Evolutionary conservation across 2,797 vertebrate genomes (phyloP).

Genomic region (Mormyrops attenuatus): DNA sequence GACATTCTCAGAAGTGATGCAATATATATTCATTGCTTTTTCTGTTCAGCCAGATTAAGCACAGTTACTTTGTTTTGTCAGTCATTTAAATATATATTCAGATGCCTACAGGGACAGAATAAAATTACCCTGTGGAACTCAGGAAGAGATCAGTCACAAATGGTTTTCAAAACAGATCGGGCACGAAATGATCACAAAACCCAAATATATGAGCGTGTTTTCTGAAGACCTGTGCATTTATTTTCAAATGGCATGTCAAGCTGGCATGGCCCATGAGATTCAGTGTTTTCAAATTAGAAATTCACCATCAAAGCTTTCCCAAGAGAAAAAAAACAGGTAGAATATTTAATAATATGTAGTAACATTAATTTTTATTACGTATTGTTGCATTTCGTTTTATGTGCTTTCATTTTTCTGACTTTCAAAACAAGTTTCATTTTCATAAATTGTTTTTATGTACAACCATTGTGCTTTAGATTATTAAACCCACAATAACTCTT

Average conservation of each 20-base stretch:
- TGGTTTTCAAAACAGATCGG: neutral
- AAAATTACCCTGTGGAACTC: neutral
- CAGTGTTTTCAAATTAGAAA: neutral
- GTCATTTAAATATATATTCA: neutral
- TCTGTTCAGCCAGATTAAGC: constrained; percentile 4
- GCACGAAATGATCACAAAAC: neutral
- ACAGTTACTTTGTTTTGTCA: neutral
- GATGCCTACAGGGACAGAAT: neutral
- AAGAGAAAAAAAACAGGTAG: neutral
- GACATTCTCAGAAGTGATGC: neutral
- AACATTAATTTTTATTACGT: neutral
- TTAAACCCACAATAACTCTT: neutral
- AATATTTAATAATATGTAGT: neutral
- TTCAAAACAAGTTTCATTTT: neutral
- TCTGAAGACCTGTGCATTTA: neutral
- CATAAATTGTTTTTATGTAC: neutral
- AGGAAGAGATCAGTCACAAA: neutral
- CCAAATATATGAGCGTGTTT: neutral
- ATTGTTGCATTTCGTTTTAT: neutral
- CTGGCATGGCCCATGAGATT: neutral
- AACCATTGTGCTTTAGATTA: neutral
- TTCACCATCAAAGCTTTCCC: neutral
- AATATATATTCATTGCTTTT: neutral
- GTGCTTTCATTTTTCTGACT: neutral
- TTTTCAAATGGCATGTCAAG: neutral